A percentile compares a stretch with the other conserved stretches of the same genome.
Conservation (phyloP, 2,113 vertebrate species). For the Epinephelus fuscoguttatus region DNA sequence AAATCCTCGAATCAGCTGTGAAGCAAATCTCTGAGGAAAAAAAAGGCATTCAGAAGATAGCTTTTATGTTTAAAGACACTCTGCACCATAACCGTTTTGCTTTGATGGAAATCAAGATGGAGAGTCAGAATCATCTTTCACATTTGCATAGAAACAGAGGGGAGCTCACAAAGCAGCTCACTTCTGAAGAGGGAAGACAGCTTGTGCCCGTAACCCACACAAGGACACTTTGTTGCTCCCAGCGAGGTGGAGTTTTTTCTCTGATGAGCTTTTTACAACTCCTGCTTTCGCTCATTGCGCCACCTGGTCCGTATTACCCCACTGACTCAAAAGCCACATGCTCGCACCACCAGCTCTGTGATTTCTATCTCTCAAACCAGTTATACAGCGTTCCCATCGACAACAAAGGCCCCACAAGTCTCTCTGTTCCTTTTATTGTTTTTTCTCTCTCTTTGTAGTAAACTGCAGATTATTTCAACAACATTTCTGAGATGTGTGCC, state of each 20-base stretch:
- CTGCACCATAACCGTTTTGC: not conserved
- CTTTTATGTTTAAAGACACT: not conserved
- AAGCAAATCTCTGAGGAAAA: not conserved
- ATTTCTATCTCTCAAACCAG: constrained; percentile 43
- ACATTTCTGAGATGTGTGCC: constrained; percentile 20
- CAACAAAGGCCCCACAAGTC: constrained; percentile 46
- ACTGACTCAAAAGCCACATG: constrained; percentile 69
- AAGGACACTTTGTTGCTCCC: constrained; percentile 70
- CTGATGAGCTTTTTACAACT: constrained; percentile 82
- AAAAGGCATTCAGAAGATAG: not conserved
- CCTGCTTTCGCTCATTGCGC: constrained; percentile 66
- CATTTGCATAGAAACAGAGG: constrained; percentile 55
- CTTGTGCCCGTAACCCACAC: constrained; percentile 57
- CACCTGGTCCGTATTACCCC: constrained; percentile 82
- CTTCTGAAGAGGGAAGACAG: constrained; percentile 48
- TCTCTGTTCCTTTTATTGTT: constrained; percentile 7
- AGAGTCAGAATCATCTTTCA: constrained; percentile 61
- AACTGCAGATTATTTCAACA: constrained; percentile 15
- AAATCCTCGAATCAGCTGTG: not conserved
- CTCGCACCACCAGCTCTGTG: constrained; percentile 32
- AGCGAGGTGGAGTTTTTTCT: constrained; percentile 71
- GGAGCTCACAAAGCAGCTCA: constrained; percentile 60
- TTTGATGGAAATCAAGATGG: constrained; percentile 34
- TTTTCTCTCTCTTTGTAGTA: constrained; percentile 6
- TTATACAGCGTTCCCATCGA: constrained; percentile 30